These are phyloP conservation scores for Apostichopus parvimensis DNA, from an alignment of 35 echinoderm and acorn worm genomes.

Conservation along the genomic window DNA sequence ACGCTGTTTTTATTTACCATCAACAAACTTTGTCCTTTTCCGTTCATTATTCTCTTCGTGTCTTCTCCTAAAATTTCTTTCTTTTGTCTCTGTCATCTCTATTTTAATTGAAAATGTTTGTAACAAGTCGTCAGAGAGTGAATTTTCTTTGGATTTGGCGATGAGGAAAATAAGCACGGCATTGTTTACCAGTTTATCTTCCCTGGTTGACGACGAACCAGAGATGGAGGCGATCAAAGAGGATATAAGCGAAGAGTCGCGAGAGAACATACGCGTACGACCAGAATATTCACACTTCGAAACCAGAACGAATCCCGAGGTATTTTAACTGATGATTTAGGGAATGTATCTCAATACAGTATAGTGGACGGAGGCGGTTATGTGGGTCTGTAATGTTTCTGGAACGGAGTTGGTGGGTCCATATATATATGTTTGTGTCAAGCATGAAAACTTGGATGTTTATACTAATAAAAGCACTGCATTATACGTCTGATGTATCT, in stretches of 20 bases:
- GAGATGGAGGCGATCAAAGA: neutral
- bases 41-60: too few relatives aligned
- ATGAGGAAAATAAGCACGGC: constrained; percentile 4
- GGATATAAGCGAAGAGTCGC: neutral
- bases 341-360: too few relatives aligned
- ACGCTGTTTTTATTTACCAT: too few relatives aligned
- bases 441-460: too few relatives aligned
- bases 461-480: too few relatives aligned
- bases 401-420: too few relatives aligned
- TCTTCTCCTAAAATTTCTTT: too few relatives aligned
- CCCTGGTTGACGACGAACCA: neutral
- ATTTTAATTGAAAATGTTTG: neutral
- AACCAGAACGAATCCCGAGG: neutral
- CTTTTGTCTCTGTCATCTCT: too few relatives aligned
- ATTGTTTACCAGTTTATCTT: neutral
- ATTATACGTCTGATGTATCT: too few relatives aligned
- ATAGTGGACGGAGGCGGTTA: neutral
- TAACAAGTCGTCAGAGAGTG: neutral
- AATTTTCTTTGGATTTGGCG: neutral
- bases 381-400: too few relatives aligned
- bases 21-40: too few relatives aligned
- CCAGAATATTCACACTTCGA: neutral
- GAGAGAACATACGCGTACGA: neutral
- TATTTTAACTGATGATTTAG: neutral
- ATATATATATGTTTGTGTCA: too few relatives aligned